Conservation (phyloP, 53 echinoderm and acorn worm genomes). For the Holothuria leucospilota region DNA sequence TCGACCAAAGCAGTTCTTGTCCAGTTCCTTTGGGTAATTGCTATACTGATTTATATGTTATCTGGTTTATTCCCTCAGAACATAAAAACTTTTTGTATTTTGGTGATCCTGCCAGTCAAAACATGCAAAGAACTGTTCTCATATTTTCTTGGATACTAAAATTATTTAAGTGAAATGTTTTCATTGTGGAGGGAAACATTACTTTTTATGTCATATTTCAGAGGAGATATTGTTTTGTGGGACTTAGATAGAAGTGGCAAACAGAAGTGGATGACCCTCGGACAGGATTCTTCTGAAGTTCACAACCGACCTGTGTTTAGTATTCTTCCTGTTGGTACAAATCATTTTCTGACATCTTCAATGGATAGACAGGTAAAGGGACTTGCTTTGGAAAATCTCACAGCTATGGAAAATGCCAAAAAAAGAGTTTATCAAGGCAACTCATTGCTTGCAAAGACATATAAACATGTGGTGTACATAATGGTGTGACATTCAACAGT, state of each 20-base stretch:
- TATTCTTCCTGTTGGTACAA: slow-evolving; percentile 5
- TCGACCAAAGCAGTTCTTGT: slow-evolving; percentile 67
- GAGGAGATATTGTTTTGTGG: slow-evolving; percentile 88
- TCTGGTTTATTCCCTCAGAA: no score
- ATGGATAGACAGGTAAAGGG: slow-evolving; percentile 88
- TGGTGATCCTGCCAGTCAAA: not conserved
- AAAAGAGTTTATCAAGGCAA: no score
- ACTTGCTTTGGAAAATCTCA: no score
- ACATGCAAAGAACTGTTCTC: slow-evolving; percentile 1
- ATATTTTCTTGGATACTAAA: not conserved
- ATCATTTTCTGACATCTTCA: slow-evolving; percentile 79
- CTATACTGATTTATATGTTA: no score
- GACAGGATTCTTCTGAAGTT: slow-evolving; percentile 55
- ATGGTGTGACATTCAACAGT: no score
- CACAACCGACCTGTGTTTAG: slow-evolving; percentile 53
- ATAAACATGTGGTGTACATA: no score
- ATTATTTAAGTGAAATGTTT: not conserved
- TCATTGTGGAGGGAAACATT: not conserved
- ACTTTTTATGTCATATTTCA: slow-evolving; percentile 17
- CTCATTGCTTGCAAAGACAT: no score
- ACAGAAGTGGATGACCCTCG: slow-evolving; percentile 77
- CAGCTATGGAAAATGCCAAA: no score
- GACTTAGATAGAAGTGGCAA: slow-evolving; percentile 73
- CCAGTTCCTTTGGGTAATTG: slow-evolving; percentile 88
- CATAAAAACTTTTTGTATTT: no score